Evolutionary conservation across 2,797 vertebrate species (phyloP).

Genomic region (Danionella dracula): DNA sequence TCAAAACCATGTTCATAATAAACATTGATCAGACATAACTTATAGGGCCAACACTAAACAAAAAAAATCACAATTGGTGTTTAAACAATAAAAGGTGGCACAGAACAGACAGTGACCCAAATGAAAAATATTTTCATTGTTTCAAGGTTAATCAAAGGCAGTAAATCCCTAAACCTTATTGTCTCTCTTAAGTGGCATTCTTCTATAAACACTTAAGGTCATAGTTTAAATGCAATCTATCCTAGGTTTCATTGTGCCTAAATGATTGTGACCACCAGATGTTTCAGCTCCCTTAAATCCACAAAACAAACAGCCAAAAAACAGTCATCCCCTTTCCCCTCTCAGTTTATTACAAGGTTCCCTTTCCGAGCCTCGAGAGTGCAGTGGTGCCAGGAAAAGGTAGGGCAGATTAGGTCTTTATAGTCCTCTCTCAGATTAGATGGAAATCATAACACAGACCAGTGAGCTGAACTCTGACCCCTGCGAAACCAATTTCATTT

Average conservation of each 20-base stretch:
- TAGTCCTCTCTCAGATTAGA: constrained; percentile 53
- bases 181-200: constrained; percentile 39
- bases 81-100: neutral
- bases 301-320: constrained; percentile 50
- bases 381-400: constrained; percentile 39
- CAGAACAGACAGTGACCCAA: constrained; percentile 20
- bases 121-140: constrained; percentile 24
- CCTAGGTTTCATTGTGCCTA: constrained; percentile 37
- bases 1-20: constrained; percentile 3
- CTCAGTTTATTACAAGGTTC: constrained; percentile 23
- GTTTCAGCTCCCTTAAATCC: constrained; percentile 50
- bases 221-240: constrained; percentile 47
- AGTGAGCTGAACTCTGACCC: constrained; percentile 55
- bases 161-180: constrained; percentile 42
- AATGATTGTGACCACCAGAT: constrained; percentile 45
- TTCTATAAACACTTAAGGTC: constrained; percentile 45
- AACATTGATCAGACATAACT: neutral
- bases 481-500: constrained; percentile 59
- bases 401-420: constrained; percentile 48
- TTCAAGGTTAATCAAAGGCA: constrained; percentile 29
- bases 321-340: neutral
- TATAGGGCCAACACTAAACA: no score
- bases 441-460: constrained; percentile 53
- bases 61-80: constrained; percentile 2
- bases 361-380: constrained; percentile 29